Conservation (phyloP, 2,888 invertebrate genomes). For the Callyntrura guangdongensis region DNA sequence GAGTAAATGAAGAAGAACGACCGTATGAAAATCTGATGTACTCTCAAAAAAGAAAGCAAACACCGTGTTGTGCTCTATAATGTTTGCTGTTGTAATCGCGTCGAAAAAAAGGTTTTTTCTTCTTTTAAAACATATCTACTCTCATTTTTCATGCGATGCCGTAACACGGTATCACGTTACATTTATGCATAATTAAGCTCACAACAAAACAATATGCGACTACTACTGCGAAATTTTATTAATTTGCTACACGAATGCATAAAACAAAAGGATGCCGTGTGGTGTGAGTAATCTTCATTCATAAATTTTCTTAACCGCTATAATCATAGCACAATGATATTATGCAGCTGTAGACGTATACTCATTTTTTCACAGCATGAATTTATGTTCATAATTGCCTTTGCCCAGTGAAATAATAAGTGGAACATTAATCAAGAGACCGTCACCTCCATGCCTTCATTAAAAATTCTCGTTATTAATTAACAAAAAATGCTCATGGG, state of each 20-base stretch:
- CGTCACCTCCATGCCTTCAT: conserved; percentile 77
- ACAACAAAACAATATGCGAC: conserved; percentile 18
- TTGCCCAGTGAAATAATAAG: conserved; percentile 64
- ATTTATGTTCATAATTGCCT: conserved; percentile 62
- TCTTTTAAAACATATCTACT: not conserved
- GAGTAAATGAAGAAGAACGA: not conserved
- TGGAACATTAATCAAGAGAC: conserved; percentile 77
- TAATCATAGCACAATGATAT: conserved; percentile 25
- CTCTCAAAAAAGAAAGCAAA: not conserved
- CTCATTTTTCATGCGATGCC: conserved; percentile 53
- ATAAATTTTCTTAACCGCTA: conserved; percentile 40
- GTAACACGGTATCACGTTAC: conserved; percentile 46
- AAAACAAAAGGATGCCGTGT: conserved; percentile 52
- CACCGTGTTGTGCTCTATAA: not conserved
- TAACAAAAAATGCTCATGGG: conserved; percentile 64
- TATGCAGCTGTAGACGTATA: conserved; percentile 27
- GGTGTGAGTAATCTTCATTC: conserved; percentile 46
- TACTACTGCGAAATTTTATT: conserved; percentile 48
- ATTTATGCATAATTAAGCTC: conserved; percentile 55
- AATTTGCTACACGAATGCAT: conserved; percentile 27
- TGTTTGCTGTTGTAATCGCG: not conserved
- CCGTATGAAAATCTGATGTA: conserved; percentile 5
- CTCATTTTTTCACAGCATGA: conserved; percentile 48
- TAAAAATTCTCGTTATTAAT: conserved; percentile 78
- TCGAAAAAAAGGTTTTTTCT: conserved; percentile 23